phyloP scores from a whole-genome alignment of 2,888 invertebrate genomes.

The Mechanitis mazaeus region DNA sequence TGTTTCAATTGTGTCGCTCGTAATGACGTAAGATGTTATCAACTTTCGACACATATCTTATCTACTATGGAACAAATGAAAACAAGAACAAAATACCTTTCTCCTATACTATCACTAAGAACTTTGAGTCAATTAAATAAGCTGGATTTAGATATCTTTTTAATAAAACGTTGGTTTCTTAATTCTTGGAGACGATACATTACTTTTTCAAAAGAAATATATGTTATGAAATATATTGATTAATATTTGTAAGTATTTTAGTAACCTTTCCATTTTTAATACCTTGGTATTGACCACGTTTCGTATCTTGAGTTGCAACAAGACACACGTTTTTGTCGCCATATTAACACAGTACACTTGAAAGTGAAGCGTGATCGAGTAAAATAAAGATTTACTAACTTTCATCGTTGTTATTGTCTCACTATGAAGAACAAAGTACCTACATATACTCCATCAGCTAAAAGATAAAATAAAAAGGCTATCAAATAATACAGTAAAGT shows the following conservation, averaged over 20 bases:
- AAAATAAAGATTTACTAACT: background rate
- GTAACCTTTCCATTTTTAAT: background rate
- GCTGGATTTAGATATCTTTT: background rate
- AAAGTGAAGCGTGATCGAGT: slow-evolving; percentile 6
- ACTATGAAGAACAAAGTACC: background rate
- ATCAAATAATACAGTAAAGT: too few species aligned
- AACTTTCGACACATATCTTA: slow-evolving; percentile 7
- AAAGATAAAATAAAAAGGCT: background rate
- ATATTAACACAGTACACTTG: background rate
- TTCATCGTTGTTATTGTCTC: background rate
- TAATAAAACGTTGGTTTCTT: background rate
- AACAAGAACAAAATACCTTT: background rate
- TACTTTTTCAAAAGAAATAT: background rate
- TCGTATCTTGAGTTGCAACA: background rate
- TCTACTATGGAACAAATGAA: slow-evolving; percentile 2
- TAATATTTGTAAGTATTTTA: background rate
- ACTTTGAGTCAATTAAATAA: background rate
- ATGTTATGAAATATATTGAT: background rate
- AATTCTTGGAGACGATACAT: background rate
- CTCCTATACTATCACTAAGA: background rate
- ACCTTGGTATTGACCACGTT: background rate
- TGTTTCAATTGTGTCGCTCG: background rate
- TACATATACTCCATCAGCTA: slow-evolving; percentile 1
- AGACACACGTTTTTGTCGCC: background rate
- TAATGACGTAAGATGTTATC: slow-evolving; percentile 3